Conservation (phyloP, 1,140 invertebrate species). For the Epicauta chinensis region DNA sequence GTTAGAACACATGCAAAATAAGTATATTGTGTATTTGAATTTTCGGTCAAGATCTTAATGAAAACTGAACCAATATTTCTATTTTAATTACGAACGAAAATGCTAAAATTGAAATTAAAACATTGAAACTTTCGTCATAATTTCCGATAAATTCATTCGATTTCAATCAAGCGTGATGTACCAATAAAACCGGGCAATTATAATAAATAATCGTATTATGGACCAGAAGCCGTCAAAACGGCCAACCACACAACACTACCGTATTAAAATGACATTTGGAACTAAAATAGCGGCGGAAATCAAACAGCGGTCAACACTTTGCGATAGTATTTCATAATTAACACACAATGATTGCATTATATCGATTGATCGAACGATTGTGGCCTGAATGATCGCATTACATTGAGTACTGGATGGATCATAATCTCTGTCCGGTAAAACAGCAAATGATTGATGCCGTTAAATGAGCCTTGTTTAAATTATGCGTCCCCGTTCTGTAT, state of each 20-base stretch:
- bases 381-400: conserved; percentile 26
- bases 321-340: conserved; percentile 36
- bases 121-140: too few species aligned
- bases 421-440: conserved; percentile 21
- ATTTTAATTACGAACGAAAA: too few species aligned
- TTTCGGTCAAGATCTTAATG: too few species aligned
- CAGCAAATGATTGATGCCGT: conserved; percentile 13
- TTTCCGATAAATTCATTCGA: conserved; percentile 21
- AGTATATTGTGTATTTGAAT: too few species aligned
- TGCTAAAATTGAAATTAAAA: too few species aligned
- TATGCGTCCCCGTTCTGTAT: background rate
- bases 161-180: conserved; percentile 26
- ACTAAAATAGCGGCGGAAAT: conserved; percentile 34
- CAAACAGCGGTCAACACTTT: conserved; percentile 35
- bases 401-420: conserved; percentile 21
- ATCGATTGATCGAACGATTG: conserved; percentile 29
- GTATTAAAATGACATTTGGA: conserved; percentile 31
- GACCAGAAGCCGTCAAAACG: conserved; percentile 25
- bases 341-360: conserved; percentile 31
- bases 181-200: conserved; percentile 28
- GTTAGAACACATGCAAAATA: too few species aligned
- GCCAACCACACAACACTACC: conserved; percentile 25
- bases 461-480: conserved; percentile 20
- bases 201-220: conserved; percentile 30
- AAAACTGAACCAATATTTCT: too few species aligned